Conservation (phyloP, 2,888 invertebrate species). For the Idaea aversata region DNA sequence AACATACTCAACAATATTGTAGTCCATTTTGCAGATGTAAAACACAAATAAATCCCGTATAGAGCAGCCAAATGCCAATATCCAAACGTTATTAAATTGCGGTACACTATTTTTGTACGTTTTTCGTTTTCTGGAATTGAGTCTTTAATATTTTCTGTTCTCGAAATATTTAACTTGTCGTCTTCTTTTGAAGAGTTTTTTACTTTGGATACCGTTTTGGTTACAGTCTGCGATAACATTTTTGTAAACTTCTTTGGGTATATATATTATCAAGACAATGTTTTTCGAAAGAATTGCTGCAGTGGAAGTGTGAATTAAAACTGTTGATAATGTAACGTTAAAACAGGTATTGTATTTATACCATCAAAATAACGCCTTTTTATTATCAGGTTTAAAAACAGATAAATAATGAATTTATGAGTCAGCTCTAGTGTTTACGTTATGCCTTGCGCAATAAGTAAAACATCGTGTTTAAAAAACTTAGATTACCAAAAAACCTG, state of each 20-base stretch:
- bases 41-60: constrained; percentile 44
- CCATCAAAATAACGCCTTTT: not conserved
- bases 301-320: not conserved
- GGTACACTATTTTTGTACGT: constrained; percentile 37
- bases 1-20: constrained; percentile 43
- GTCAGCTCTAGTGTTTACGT: too few species aligned
- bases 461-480: too few species aligned
- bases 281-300: not conserved
- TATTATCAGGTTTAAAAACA: not conserved
- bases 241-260: not conserved
- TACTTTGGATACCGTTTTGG: not conserved
- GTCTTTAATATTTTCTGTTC: constrained; percentile 10
- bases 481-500: too few species aligned
- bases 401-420: too few species aligned
- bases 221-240: not conserved
- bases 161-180: not conserved
- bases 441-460: too few species aligned
- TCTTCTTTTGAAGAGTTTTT: not conserved
- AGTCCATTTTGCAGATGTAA: constrained; percentile 43
- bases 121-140: constrained; percentile 13
- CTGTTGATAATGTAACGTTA: not conserved
- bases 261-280: not conserved
- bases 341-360: not conserved
- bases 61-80: constrained; percentile 44
- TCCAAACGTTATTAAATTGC: constrained; percentile 37